phyloP scores from a whole-genome alignment of 2,113 vertebrate genomes.

The Rhynchopsitta pachyrhyncha region DNA sequence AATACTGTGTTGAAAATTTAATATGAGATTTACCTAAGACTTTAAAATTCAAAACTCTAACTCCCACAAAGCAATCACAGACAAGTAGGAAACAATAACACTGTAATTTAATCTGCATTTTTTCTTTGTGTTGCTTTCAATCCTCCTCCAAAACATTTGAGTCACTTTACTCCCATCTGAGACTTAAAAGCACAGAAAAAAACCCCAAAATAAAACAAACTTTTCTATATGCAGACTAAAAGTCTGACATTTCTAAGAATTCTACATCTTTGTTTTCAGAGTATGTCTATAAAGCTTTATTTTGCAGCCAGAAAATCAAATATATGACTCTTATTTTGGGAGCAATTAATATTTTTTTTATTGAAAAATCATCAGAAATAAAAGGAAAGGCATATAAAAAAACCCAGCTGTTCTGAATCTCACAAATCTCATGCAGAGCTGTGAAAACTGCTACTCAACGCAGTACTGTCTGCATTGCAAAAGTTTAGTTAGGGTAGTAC shows the following conservation, averaged over 20 bases:
- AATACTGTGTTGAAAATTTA: not conserved
- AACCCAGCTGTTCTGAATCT: not conserved
- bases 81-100: not conserved
- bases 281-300: not conserved
- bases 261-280: not conserved
- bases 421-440: not conserved
- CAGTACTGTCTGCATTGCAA: not conserved
- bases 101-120: not conserved
- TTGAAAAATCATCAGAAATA: not conserved
- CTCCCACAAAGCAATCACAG: not conserved
- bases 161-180: not conserved
- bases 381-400: not conserved
- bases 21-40: not conserved
- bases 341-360: not conserved
- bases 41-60: slow-evolving; percentile 5
- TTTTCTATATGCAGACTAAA: not conserved
- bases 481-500: not conserved
- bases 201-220: not conserved
- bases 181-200: not conserved
- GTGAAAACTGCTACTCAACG: not conserved
- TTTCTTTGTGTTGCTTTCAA: not conserved
- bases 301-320: not conserved
- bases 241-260: not conserved
- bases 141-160: not conserved
- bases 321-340: not conserved